These are phyloP conservation scores for Dicerorhinus sumatrensis DNA, from an alignment of 2,113 vertebrate species.

Conservation along the genomic window DNA sequence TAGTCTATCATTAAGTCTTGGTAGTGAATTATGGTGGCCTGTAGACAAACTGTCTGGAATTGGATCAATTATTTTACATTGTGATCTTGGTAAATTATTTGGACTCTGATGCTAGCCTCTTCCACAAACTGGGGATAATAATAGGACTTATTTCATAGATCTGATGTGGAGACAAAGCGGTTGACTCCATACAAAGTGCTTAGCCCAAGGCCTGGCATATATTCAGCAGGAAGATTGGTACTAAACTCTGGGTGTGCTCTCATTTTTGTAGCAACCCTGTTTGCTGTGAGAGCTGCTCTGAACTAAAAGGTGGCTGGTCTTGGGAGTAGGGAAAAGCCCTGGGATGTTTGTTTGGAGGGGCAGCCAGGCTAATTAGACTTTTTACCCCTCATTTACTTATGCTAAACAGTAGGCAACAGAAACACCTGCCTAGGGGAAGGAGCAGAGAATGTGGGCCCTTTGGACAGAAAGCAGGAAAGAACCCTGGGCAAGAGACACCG, in stretches of 20 bases:
- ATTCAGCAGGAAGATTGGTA: neutral
- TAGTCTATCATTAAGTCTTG: neutral
- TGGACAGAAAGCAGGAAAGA: neutral
- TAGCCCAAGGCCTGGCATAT: neutral
- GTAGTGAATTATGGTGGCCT: neutral
- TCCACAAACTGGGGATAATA: neutral
- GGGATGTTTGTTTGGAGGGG: neutral
- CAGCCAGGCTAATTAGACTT: neutral
- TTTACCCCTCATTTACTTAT: neutral
- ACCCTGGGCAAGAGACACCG: accelerated
- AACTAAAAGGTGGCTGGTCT: neutral
- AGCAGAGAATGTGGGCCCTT: accelerated
- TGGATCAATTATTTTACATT: neutral
- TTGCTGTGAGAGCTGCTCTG: neutral
- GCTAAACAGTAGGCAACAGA: neutral
- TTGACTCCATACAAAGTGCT: neutral
- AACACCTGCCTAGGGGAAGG: neutral
- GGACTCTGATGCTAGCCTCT: neutral
- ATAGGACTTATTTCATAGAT: neutral
- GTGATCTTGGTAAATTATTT: neutral
- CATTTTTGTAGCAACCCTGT: neutral
- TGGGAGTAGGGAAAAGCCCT: neutral
- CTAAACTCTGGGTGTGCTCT: neutral
- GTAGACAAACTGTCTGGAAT: neutral
- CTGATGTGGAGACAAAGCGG: neutral